phyloP scores from a whole-genome alignment of 2,113 vertebrate genomes.

The Microtus pennsylvanicus region DNA sequence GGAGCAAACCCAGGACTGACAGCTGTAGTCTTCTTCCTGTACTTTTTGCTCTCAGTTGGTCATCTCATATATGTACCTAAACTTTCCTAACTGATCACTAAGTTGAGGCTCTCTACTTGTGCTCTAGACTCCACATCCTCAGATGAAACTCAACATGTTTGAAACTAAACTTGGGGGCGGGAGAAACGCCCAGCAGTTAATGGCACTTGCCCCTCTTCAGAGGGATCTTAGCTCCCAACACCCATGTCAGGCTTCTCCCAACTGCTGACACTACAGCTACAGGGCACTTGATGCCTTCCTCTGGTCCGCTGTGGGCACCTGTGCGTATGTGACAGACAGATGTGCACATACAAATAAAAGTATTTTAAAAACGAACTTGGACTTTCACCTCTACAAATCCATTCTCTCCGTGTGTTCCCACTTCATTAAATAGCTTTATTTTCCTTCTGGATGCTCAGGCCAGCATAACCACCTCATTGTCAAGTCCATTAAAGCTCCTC shows the following conservation, averaged over 20 bases:
- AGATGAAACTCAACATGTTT: background rate
- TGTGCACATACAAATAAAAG: background rate
- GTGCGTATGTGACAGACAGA: background rate
- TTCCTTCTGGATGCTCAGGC: background rate
- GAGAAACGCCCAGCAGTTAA: background rate
- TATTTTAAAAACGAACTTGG: background rate
- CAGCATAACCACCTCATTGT: conserved; percentile 2
- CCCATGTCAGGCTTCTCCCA: background rate
- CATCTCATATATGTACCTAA: background rate
- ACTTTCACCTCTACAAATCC: background rate
- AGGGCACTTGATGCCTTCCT: background rate
- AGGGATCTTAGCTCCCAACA: background rate
- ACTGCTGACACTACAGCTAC: background rate
- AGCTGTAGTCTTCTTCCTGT: conserved; percentile 8
- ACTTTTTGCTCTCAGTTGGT: conserved; percentile 29
- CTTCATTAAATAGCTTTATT: conserved; percentile 7
- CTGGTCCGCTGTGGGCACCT: background rate
- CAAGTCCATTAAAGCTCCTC: conserved; percentile 1
- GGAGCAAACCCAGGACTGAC: background rate
- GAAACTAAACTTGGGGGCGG: background rate
- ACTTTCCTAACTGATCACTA: background rate
- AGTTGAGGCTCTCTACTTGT: background rate
- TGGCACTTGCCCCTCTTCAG: background rate
- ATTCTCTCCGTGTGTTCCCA: background rate
- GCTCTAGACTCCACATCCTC: background rate